These are phyloP conservation scores for Fragum sueziense DNA, from an alignment of 2,888 invertebrate genomes.

Conservation along the genomic window DNA sequence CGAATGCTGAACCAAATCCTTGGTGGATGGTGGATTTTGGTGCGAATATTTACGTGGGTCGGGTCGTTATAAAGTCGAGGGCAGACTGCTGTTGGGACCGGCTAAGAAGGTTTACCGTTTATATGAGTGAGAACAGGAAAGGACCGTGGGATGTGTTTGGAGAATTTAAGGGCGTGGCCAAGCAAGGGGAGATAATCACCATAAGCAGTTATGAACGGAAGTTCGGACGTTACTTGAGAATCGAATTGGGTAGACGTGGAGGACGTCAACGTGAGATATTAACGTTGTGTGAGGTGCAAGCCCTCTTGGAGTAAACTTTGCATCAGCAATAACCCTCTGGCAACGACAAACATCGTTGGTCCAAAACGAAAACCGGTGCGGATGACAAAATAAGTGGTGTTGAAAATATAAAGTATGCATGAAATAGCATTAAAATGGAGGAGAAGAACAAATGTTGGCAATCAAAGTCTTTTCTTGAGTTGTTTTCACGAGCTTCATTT, in stretches of 20 bases:
- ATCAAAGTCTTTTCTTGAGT: too few species aligned
- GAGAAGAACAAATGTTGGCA: too few species aligned
- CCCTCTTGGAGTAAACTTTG: not conserved
- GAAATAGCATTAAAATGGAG: too few species aligned
- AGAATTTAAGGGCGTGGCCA: slow-evolving; percentile 2
- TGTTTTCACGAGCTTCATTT: too few species aligned
- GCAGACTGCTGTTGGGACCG: slow-evolving; percentile 8
- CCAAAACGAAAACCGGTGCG: too few species aligned
- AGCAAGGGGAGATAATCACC: slow-evolving; percentile 4
- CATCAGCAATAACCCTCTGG: too few species aligned
- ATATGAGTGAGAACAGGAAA: not conserved
- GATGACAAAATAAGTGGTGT: too few species aligned
- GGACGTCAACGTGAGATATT: too few species aligned
- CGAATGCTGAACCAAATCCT: not conserved
- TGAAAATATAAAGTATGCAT: too few species aligned
- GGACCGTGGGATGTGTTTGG: not conserved
- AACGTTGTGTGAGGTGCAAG: slow-evolving; percentile 14
- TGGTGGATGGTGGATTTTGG: slow-evolving; percentile 20
- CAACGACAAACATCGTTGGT: too few species aligned
- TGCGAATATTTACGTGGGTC: not conserved
- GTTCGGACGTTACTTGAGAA: slow-evolving; percentile 10
- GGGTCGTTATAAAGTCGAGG: slow-evolving; percentile 3
- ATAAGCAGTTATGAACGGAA: not conserved
- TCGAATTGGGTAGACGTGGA: not conserved
- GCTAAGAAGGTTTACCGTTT: not conserved